Base-by-base conservation (phyloP, 2,113 vertebrate genomes). In the Diadophis punctatus region DNA sequence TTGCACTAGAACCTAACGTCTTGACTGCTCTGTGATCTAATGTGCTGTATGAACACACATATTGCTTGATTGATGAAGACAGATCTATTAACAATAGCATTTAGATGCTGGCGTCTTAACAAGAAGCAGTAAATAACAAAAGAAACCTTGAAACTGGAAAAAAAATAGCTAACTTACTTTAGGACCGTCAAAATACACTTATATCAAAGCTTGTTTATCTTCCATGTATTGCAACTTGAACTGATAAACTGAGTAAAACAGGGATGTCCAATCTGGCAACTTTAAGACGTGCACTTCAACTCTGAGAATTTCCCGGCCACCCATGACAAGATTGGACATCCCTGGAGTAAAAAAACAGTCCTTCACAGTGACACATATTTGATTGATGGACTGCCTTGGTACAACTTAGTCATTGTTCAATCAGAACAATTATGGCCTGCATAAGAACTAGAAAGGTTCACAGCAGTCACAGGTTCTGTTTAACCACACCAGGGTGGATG, bases 401-500 rank as follows among this genome's bases (percentile, higher is more conserved):
- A 92, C 14, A 23, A 39, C 5, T 2, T 46, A 11, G 87, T 52
- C 34, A 39, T 80, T 43, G 34, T 34, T 80, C 34, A 80, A 3
- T 80, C 74, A 39, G 18, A 80, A 8, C 18, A 80, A 80, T 80
- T 80, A 22, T 22, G 34, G 18, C 34, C 95, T 92, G 49, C 43
- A 86, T 91, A 93, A 90, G 95, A 94, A 94, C 85, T 95, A 88
- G 14, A 90, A 94, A 95, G 56, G 60, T 89, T 93, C 20, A 8
- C 95, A 90, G 87, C 92, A 46, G 43, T 92, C 87, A 25, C 74
- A 43, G n/a, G 52, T 30, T 91, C 46, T 9, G 94, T 93, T 90
- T 93, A 93, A n/a, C 94, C 93, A 88, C 85, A 63, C 55, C 93
- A n/a, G 0, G 85, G 94, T 93, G 91, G 87, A 94, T 93, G 90